Evolutionary conservation across 1,140 invertebrate species (phyloP).

Genomic region (Halictus rubicundus): DNA sequence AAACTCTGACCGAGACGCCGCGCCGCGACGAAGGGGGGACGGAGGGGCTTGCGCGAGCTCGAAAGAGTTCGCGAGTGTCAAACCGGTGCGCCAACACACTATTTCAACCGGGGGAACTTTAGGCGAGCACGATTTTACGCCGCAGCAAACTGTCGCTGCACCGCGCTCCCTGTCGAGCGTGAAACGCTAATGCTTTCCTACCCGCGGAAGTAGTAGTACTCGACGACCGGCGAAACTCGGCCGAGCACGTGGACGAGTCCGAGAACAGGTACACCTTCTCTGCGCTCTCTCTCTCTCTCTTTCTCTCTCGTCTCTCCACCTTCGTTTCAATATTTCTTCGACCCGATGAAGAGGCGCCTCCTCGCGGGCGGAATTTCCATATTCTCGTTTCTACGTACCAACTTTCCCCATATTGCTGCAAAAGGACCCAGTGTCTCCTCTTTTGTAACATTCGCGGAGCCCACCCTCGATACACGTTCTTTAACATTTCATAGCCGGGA

Average conservation of each 20-base stretch:
- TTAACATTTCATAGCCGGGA: too few relatives aligned
- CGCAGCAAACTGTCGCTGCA: slow-evolving; percentile 69
- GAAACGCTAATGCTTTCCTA: slow-evolving; percentile 75
- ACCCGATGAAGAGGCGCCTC: too few relatives aligned
- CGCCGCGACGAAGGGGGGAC: not conserved
- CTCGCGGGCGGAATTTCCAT: too few relatives aligned
- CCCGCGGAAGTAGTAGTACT: slow-evolving; percentile 67
- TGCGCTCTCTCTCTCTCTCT: too few relatives aligned
- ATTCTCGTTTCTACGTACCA: too few relatives aligned
- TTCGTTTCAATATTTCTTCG: too few relatives aligned
- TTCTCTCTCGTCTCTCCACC: too few relatives aligned
- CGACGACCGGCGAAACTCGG: slow-evolving; percentile 66
- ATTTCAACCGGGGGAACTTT: slow-evolving; percentile 63
- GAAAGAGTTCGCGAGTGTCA: slow-evolving; percentile 36
- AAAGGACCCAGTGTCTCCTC: too few relatives aligned
- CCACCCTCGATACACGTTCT: too few relatives aligned
- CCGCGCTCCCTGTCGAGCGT: slow-evolving; percentile 52
- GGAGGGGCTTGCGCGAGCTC: not conserved
- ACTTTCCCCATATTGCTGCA: too few relatives aligned
- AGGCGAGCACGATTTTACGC: slow-evolving; percentile 71
- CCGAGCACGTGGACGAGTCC: slow-evolving; percentile 51
- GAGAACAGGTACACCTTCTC: not conserved
- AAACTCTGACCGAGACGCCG: not conserved
- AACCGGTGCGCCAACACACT: slow-evolving; percentile 27
- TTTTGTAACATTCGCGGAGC: too few relatives aligned